A percentile compares a stretch with the other conserved stretches of the same genome.
Evolutionary conservation across 2,113 vertebrate genomes (phyloP).

Genomic region (Zingel zingel): DNA sequence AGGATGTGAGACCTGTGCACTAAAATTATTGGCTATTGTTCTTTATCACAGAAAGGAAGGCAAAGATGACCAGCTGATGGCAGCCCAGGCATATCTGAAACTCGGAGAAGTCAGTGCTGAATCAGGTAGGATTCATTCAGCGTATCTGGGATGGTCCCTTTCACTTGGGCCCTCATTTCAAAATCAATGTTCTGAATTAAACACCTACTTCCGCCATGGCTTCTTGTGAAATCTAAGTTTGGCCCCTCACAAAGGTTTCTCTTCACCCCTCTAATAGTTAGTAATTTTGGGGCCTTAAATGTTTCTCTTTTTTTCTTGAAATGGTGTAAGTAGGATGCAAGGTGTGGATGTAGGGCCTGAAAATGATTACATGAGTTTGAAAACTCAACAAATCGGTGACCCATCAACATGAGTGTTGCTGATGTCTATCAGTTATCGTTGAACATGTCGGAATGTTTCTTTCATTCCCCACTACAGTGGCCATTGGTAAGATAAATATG

Average conservation of each 20-base stretch:
- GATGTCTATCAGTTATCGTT: not conserved
- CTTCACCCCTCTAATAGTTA: not conserved
- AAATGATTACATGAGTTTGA: not conserved
- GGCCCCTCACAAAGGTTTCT: not conserved
- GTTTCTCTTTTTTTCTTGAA: too few relatives aligned
- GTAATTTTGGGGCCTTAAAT: too few relatives aligned
- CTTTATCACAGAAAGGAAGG: slow-evolving; percentile 85
- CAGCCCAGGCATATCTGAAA: slow-evolving; percentile 95
- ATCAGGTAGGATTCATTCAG: slow-evolving; percentile 84
- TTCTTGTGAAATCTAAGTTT: not conserved
- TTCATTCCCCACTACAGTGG: not conserved
- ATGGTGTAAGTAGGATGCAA: too few relatives aligned
- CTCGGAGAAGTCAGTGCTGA: slow-evolving; percentile 97
- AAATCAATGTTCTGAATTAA: not conserved
- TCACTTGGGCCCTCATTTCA: not conserved
- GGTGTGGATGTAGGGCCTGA: too few relatives aligned
- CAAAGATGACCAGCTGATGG: slow-evolving; percentile 93
- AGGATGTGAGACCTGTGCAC: too few relatives aligned
- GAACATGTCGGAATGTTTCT: too few relatives aligned
- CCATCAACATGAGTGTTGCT: not conserved
- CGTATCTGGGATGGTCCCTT: not conserved
- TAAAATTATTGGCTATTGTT: not conserved
- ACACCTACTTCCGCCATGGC: not conserved
- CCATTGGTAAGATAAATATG: not conserved
- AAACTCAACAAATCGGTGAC: not conserved